A percentile compares a stretch with the other conserved stretches of the same genome.
These are phyloP conservation scores for Brachystomella parvula DNA, from an alignment of 1,140 invertebrate genomes.

Conservation along the genomic window DNA sequence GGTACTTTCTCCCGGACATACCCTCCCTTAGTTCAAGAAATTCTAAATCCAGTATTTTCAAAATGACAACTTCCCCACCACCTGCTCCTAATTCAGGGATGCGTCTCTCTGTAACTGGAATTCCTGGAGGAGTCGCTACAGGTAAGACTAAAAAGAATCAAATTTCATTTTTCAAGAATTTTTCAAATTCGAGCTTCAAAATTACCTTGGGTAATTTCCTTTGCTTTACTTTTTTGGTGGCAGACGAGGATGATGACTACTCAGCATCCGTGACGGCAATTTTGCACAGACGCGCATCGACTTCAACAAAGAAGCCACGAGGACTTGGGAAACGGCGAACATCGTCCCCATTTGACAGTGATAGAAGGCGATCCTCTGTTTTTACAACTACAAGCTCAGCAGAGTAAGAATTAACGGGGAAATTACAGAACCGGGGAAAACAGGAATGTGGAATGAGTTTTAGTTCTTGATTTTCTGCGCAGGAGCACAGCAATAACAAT, in stretches of 20 bases:
- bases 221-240: not conserved
- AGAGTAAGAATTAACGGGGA: slow-evolving; percentile 56
- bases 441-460: not conserved
- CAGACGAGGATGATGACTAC: slow-evolving; percentile 61
- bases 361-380: slow-evolving; percentile 62
- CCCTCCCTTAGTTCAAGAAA: not conserved
- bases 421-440: not conserved
- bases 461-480: slow-evolving; percentile 3
- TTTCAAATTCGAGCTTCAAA: not conserved
- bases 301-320: slow-evolving; percentile 46
- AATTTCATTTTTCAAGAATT: slow-evolving; percentile 1
- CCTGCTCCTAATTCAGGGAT: slow-evolving; percentile 33
- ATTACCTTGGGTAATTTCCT: not conserved
- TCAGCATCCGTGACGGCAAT: slow-evolving; percentile 71
- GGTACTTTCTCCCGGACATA: not conserved
- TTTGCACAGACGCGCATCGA: slow-evolving; percentile 58
- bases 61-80: slow-evolving; percentile 36
- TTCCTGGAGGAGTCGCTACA: not conserved
- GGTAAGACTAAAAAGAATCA: not conserved
- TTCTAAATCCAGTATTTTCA: not conserved
- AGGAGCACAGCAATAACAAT: slow-evolving; percentile 62
- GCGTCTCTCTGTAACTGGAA: not conserved
- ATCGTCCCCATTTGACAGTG: slow-evolving; percentile 58
- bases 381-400: slow-evolving; percentile 76
- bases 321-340: slow-evolving; percentile 52